Base-by-base conservation (phyloP, 2,888 invertebrate species). In the Acronicta psi region DNA sequence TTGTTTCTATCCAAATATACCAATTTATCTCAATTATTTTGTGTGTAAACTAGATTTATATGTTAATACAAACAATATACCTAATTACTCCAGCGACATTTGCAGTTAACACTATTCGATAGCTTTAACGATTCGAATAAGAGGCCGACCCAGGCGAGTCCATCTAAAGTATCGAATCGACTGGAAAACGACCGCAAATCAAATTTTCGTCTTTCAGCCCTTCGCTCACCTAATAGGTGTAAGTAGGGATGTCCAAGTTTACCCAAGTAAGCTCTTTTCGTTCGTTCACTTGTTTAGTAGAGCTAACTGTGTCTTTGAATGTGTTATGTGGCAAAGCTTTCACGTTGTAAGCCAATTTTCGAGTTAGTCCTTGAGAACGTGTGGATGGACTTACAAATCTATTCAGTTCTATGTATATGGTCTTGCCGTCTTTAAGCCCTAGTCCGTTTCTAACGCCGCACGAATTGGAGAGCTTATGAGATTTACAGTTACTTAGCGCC, bases 31-130 rank as follows among this genome's bases (percentile, higher is more conserved):
- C 68, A 29, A 62, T 70, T 76, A 62, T 69, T 76, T 77, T 59
- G 58, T 62, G 80, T 72, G 71, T 64, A 72, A 81, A 80, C 76
- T 69, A 66, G 71, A 63, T 77, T 77, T 70, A 50, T 73, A 77
- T 79, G 80, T 61, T 69, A 78, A 80, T 79, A 43, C 31, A n/a
- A 47, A 57, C 70, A 77, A 57, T 52, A 54, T 62, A 75, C 81
- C 77, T 79, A 78, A 11, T 5, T 29, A 25, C 58, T 62, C 56
- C 73, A 65, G 59, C 61, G 43, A 68, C 59, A 67, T 66, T 68
- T 37, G 51, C 54, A 45, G 46, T 49, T 42, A 59, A 41, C 41
- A 55, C 46, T 46, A 72, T 59, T 63, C 9, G 58, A 59, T 58
- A 18, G 49, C 41, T 49, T 50, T 68, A n/a, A n/a, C n/a, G n/a